Conservation (phyloP, 2,888 invertebrate species). For the Pterobdella sp. region DNA sequence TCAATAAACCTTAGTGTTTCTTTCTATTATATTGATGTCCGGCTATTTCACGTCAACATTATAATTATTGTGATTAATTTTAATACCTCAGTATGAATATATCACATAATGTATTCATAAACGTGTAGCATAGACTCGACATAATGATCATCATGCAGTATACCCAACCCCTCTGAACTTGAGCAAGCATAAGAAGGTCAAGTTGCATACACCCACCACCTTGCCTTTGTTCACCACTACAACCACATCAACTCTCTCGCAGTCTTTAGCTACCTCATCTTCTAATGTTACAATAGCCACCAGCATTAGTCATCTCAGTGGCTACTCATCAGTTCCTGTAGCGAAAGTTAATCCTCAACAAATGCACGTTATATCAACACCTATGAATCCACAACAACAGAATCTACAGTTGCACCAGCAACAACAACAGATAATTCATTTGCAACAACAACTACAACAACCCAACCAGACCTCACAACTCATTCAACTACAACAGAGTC, state of each 20-base stretch:
- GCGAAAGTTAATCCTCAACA: slow-evolving; percentile 23
- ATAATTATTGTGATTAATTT: too few species aligned
- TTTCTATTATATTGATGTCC: too few species aligned
- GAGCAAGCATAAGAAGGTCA: slow-evolving; percentile 21
- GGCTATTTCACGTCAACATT: too few species aligned
- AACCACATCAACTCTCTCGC: neutral
- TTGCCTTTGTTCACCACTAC: neutral
- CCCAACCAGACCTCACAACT: neutral
- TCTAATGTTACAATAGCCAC: neutral
- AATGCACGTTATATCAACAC: slow-evolving; percentile 15
- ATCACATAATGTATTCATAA: too few species aligned
- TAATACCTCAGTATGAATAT: too few species aligned
- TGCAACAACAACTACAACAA: slow-evolving; percentile 17
- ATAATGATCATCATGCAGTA: neutral
- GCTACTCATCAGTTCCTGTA: neutral
- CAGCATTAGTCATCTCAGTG: neutral
- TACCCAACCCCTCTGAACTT: slow-evolving; percentile 15
- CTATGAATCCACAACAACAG: slow-evolving; percentile 19
- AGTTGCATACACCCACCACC: slow-evolving; percentile 3
- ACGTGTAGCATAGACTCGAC: too few species aligned
- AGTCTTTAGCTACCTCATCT: neutral
- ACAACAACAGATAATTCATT: neutral
- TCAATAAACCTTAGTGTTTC: too few species aligned
- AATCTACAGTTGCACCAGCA: neutral
- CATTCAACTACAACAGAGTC: neutral